Percentiles rank a stretch among this genome's conserved stretches.
Conservation (phyloP, 2,888 invertebrate species). For the Formica aserva region DNA sequence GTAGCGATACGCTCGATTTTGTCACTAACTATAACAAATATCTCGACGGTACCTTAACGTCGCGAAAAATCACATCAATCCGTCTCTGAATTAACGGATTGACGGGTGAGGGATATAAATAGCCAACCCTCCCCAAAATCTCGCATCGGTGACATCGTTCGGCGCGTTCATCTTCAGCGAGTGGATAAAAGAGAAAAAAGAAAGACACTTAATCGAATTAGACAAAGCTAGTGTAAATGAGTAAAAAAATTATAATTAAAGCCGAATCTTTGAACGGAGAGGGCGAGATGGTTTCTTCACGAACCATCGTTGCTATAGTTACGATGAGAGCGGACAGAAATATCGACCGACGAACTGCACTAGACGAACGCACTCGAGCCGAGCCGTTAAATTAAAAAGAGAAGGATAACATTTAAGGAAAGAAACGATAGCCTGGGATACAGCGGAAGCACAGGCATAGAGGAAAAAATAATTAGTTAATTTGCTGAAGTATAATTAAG, state of each 20-base stretch:
- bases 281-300: constrained; percentile 67
- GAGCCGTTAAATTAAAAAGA: constrained; percentile 68
- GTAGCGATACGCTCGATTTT: constrained; percentile 32
- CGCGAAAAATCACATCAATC: constrained; percentile 43
- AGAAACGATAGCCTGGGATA: constrained; percentile 31
- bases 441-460: constrained; percentile 16
- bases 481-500: constrained; percentile 76
- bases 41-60: constrained; percentile 38
- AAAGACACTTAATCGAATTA: constrained; percentile 59
- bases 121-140: constrained; percentile 26
- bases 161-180: constrained; percentile 19
- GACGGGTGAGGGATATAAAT: constrained; percentile 46
- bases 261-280: constrained; percentile 74
- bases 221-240: constrained; percentile 62
- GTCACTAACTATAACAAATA: constrained; percentile 42
- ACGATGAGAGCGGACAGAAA: constrained; percentile 79
- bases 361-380: constrained; percentile 75
- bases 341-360: constrained; percentile 79
- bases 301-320: constrained; percentile 81
- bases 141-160: constrained; percentile 17
- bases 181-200: constrained; percentile 15
- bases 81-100: constrained; percentile 40
- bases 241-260: constrained; percentile 78
- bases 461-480: constrained; percentile 77
- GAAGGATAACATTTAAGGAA: constrained; percentile 61